These are phyloP conservation scores for Drosophila mayri DNA, from an alignment of 1,140 invertebrate genomes.

Conservation along the genomic window DNA sequence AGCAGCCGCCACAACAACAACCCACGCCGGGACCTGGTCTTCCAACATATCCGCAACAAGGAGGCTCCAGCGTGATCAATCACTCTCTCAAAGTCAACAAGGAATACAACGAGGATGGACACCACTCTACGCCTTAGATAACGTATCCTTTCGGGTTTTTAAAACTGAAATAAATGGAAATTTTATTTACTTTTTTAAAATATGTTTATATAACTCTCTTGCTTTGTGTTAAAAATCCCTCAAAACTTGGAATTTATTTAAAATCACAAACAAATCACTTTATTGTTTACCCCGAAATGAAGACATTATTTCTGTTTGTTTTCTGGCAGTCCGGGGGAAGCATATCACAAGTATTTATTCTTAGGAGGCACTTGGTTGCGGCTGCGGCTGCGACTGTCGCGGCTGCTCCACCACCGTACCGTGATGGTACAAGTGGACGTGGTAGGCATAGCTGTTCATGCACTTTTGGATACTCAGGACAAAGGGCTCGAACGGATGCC, in stretches of 20 bases:
- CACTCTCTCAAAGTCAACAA: conserved; percentile 71
- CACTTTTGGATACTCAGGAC: conserved; percentile 97
- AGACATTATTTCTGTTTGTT: neutral
- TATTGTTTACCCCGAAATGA: neutral
- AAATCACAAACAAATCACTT: neutral
- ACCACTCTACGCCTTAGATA: conserved; percentile 11
- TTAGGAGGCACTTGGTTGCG: conserved; percentile 4
- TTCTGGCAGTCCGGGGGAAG: neutral
- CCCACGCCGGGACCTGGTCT: neutral
- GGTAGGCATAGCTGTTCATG: conserved; percentile 98
- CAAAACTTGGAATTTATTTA: neutral
- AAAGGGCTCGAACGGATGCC: conserved; percentile 98
- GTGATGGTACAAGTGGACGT: conserved; percentile 92
- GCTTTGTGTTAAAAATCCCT: too few species aligned
- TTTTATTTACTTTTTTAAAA: neutral
- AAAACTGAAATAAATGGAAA: neutral
- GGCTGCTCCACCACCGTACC: conserved; percentile 82
- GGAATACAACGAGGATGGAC: conserved; percentile 62
- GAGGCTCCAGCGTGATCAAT: conserved; percentile 59
- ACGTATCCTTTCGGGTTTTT: too few species aligned
- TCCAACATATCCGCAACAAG: conserved; percentile 9
- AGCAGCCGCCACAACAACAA: conserved; percentile 1
- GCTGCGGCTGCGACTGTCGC: conserved; percentile 3
- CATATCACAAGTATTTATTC: conserved; percentile 15
- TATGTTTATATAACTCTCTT: neutral